Percentiles rank a stretch among this genome's conserved stretches.
These are phyloP conservation scores for Festucalex cinctus DNA, from an alignment of 2,113 vertebrate genomes.

Conservation along the genomic window DNA sequence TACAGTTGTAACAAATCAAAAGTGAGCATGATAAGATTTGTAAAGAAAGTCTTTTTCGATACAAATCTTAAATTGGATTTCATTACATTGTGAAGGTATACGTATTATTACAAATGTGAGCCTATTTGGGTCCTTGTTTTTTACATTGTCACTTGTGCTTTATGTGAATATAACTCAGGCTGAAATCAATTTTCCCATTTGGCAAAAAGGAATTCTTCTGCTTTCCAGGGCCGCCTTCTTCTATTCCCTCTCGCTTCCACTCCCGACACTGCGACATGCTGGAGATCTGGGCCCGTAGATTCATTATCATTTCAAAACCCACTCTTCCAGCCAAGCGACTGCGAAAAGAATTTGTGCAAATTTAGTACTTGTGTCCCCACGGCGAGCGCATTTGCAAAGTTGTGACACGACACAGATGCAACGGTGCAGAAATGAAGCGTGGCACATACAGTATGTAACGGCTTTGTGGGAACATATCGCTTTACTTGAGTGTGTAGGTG, in stretches of 20 bases:
- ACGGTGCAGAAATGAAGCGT: constrained; percentile 48
- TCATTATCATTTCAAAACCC: constrained; percentile 72
- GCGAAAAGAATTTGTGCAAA: constrained; percentile 56
- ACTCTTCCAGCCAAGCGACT: constrained; percentile 52
- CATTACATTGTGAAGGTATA: not conserved
- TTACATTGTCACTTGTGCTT: constrained; percentile 9
- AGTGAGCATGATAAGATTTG: too few species aligned
- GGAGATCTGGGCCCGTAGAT: constrained; percentile 53
- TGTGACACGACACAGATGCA: constrained; percentile 51
- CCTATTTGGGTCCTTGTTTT: not conserved
- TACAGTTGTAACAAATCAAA: too few species aligned
- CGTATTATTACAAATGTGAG: not conserved
- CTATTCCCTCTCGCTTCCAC: constrained; percentile 48
- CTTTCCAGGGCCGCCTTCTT: constrained; percentile 48
- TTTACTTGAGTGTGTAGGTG: constrained; percentile 19
- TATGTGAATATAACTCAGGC: constrained; percentile 21
- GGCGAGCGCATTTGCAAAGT: constrained; percentile 57
- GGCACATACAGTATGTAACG: constrained; percentile 36
- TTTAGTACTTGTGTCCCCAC: constrained; percentile 53
- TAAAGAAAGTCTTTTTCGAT: too few species aligned
- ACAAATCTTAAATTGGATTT: not conserved
- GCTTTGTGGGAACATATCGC: constrained; percentile 24
- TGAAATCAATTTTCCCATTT: constrained; percentile 42
- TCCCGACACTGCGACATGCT: constrained; percentile 43
- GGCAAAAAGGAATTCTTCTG: constrained; percentile 16